These are phyloP conservation scores for Orchesella cincta DNA, from an alignment of 1,140 invertebrate genomes.

Conservation along the genomic window DNA sequence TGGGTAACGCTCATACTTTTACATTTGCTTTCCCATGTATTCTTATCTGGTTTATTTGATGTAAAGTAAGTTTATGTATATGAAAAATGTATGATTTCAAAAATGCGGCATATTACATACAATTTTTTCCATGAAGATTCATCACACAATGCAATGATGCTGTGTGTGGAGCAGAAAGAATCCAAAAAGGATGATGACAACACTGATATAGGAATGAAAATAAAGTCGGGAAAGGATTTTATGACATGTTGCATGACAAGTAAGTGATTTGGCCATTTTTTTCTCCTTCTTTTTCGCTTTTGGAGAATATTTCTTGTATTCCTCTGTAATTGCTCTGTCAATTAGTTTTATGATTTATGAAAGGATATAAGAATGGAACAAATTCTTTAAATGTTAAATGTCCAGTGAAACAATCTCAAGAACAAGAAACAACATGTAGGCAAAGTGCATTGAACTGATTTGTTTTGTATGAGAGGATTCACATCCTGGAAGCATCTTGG, in stretches of 20 bases:
- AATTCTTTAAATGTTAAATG: not conserved
- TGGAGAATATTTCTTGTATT: not conserved
- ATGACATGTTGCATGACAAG: slow-evolving; percentile 5
- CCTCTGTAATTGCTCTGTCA: not conserved
- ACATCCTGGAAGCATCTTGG: too few species aligned
- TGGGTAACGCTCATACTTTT: slow-evolving; percentile 18
- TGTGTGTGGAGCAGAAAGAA: not conserved
- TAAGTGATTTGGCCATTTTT: too few species aligned
- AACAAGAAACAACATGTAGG: not conserved
- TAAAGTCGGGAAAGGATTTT: not conserved
- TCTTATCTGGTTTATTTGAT: not conserved
- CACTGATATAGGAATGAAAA: not conserved
- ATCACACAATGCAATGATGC: not conserved
- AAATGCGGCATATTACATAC: not conserved
- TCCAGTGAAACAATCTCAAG: not conserved
- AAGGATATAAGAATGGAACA: not conserved
- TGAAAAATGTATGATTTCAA: not conserved
- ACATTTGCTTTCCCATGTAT: not conserved
- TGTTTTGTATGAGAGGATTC: not conserved
- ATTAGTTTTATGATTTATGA: slow-evolving; percentile 9
- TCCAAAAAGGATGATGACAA: not conserved
- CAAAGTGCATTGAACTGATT: not conserved
- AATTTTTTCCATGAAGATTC: not conserved
- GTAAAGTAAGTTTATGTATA: not conserved
- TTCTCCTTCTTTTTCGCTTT: too few species aligned